Conservation (phyloP, 1,140 invertebrate species). For the Holotrichia oblita region DNA sequence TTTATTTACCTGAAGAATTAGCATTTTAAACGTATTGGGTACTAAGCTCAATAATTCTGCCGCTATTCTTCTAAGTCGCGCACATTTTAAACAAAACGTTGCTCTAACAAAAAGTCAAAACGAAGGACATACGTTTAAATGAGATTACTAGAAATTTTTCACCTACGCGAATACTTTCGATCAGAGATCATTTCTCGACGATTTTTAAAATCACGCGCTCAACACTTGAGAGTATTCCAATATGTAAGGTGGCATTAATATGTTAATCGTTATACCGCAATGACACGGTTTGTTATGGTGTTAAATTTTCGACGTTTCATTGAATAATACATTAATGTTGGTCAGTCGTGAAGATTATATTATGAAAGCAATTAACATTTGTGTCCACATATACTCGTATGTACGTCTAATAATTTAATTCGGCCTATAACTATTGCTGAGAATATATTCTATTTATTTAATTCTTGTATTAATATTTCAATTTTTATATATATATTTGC, state of each 20-base stretch:
- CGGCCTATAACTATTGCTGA: too few relatives aligned
- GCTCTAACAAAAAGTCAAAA: not conserved
- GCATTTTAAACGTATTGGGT: constrained; percentile 6
- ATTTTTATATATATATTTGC: too few relatives aligned
- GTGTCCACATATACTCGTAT: not conserved
- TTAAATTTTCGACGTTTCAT: not conserved
- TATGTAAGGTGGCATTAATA: not conserved
- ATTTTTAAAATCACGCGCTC: not conserved
- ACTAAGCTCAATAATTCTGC: not conserved
- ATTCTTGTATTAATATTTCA: not conserved
- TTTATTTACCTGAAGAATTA: constrained; percentile 21
- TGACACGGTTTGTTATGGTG: not conserved
- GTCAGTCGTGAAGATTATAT: not conserved
- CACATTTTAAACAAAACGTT: not conserved
- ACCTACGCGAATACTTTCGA: not conserved
- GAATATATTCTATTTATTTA: not conserved
- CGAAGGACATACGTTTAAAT: not conserved
- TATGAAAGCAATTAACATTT: not conserved
- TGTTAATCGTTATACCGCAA: not conserved
- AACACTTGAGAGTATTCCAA: not conserved
- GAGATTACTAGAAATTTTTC: not conserved
- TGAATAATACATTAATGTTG: not conserved
- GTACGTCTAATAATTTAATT: too few relatives aligned
- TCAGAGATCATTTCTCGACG: not conserved
- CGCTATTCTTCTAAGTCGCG: not conserved